Evolutionary conservation across 2,888 invertebrate species (phyloP).

Genomic region (Linyphia triangularis): DNA sequence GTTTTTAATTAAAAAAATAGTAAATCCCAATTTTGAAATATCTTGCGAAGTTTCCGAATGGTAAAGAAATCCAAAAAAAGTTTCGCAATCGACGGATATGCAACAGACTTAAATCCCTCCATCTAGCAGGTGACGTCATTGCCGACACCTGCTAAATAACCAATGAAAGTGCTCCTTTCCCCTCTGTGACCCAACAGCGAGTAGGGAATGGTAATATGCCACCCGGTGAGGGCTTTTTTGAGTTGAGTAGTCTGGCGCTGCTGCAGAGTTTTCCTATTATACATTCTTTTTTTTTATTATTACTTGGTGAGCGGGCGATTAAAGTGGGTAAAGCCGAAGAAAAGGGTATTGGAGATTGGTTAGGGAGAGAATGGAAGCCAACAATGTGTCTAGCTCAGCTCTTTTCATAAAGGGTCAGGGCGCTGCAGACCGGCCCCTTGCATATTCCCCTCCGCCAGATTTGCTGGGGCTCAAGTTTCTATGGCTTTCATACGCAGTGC

Average conservation of each 20-base stretch:
- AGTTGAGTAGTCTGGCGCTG: constrained; percentile 1
- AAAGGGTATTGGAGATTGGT: constrained; percentile 17
- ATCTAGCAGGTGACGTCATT: too few relatives aligned
- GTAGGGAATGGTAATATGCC: too few relatives aligned
- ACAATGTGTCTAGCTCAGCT: constrained; percentile 23
- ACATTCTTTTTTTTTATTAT: constrained; percentile 3
- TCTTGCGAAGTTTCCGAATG: too few relatives aligned
- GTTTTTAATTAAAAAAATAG: too few relatives aligned
- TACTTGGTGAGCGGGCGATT: neutral
- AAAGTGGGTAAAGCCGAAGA: constrained; percentile 21
- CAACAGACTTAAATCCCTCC: too few relatives aligned
- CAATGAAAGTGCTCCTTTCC: too few relatives aligned
- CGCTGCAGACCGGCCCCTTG: neutral
- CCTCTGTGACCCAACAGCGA: too few relatives aligned
- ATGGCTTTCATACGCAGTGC: neutral
- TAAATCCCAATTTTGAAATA: too few relatives aligned
- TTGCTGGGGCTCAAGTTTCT: neutral
- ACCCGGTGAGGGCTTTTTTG: constrained; percentile 17
- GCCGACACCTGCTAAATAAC: too few relatives aligned
- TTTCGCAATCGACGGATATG: too few relatives aligned
- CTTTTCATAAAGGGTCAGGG: neutral
- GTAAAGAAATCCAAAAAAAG: too few relatives aligned
- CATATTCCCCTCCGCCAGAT: neutral
- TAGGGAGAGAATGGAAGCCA: constrained; percentile 22
- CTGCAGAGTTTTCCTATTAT: neutral